Base-by-base conservation (phyloP, 1,140 invertebrate species). In the Cydia strobilella region DNA sequence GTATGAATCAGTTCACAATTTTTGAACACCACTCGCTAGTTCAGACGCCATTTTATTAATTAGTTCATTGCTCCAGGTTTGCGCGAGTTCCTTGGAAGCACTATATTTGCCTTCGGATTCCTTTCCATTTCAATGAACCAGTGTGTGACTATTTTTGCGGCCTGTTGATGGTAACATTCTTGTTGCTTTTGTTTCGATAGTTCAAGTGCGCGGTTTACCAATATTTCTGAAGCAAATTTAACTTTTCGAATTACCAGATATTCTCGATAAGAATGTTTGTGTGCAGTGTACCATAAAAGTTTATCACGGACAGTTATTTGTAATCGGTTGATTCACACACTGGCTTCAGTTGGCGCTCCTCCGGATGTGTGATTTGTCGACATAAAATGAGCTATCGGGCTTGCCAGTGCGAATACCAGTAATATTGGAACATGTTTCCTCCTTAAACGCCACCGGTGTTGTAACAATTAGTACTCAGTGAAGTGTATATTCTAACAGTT, bases 351-450 rank as follows among this genome's bases (percentile, higher is more conserved):
- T 76, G 81, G 72, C 80, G 83, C 84, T 84, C 76, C 88, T 90
- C 89, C 91, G 91, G 91, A 93, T 93, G 86, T 91, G 90, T 91
- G 90, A 91, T 90, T 91, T 90, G 90, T 89, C 88, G 88, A 89
- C 86, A 84, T 86, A 90, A 89, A 89, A 90, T 90, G 89, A 88
- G 85, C 82, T 87, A 91, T 93, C 87, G 82, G 80, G 77, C 82
- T 86, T 83, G 86, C 81, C 82, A 84, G 83, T 80, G 79, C 80
- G 81, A 81, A 87, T 81, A 80, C 79, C 80, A 83, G 85, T 85
- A 87, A 89, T 84, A 82, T 84, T 86, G 84, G 86, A 89, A 88
- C 87, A 82, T 89, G 86, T 86, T 88, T 90, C 88, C 88, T 86
- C 82, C 84, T 83, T 81, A 82, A 85, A 78, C 76, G 77, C 81